Conservation (phyloP, 2,797 vertebrate genomes). For the Sciurus vulgaris region DNA sequence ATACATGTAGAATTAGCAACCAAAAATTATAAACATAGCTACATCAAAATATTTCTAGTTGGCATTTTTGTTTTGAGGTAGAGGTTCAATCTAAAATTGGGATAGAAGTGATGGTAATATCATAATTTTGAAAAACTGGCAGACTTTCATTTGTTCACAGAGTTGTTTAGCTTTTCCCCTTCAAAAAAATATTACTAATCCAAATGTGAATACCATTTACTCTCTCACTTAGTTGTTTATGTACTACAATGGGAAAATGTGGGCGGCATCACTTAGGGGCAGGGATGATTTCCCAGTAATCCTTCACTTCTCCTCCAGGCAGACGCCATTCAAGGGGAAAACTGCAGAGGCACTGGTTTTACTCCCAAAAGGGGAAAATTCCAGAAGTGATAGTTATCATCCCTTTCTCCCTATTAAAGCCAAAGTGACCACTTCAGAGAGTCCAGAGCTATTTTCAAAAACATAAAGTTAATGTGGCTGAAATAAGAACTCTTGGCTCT, state of each 20-base stretch:
- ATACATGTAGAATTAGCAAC: not conserved
- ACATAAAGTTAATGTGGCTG: not conserved
- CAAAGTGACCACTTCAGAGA: not conserved
- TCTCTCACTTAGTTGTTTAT: not conserved
- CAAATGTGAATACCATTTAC: not conserved
- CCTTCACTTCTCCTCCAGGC: not conserved
- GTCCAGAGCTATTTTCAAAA: not conserved
- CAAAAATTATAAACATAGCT: not conserved
- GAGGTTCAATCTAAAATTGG: not conserved
- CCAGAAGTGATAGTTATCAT: not conserved
- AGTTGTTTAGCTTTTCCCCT: not conserved
- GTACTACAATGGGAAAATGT: not conserved
- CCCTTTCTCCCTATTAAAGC: not conserved
- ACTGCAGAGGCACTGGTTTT: not conserved
- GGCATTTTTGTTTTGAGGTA: conserved; percentile 43
- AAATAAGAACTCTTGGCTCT: conserved; percentile 24
- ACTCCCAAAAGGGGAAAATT: not conserved
- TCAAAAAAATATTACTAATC: conserved; percentile 37
- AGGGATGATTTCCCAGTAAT: conserved; percentile 6
- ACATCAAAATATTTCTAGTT: not conserved
- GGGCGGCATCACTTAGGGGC: too few relatives aligned
- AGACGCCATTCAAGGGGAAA: not conserved
- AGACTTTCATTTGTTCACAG: conserved; percentile 19
- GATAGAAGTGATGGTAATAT: not conserved
- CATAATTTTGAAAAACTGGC: not conserved